Base-by-base conservation (phyloP, 1,140 invertebrate genomes). In the Euglossa dilemma region DNA sequence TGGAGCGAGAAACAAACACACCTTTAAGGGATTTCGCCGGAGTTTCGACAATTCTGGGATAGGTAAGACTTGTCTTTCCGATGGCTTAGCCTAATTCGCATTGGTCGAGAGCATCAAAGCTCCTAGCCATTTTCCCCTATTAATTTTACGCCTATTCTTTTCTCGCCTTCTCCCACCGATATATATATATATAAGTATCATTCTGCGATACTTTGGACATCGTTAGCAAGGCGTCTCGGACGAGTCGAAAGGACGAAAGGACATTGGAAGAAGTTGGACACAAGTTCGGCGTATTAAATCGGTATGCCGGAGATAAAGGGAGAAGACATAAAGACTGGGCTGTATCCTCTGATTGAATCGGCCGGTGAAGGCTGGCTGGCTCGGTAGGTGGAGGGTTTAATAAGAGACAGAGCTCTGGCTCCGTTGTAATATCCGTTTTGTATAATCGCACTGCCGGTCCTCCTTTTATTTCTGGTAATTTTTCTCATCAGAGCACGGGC, bases 21-120 rank as follows among this genome's bases (percentile, higher is more conserved):
- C 91, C 88, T 89, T 73, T 43, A 85, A 90, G 90, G 91, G 89
- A 86, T 92, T 91, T 92, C 90, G 84, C 89, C 47, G 87, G 91
- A 93, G 90, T 93, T 93, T 92, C 90, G 89, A 92, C 92, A 92
- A 93, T 93, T 93, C 90, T 87, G 88, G 79, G 54, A 83, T 74
- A 71, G 82, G 71, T 82, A 67, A 87, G 90, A 85, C 84, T 54
- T 75, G 69, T 57, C 90, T 89, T 92, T 93, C 91, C 93, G 92
- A 94, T 94, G 93, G 90, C 91, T 92, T 93, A 93, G 91, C 92
- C 93, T 93, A 93, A 93, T 93, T 94, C 90, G 91, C 90, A 88
- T 90, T 90, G 82, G 85, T 89, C n/a, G 0, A 36, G 6, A 28
- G 36, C 18, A 63, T 9, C 9, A 36, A 28, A 50, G 50, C 50